These are phyloP conservation scores for Hoplodrina blanda DNA, from an alignment of 2,888 invertebrate species.

Conservation along the genomic window DNA sequence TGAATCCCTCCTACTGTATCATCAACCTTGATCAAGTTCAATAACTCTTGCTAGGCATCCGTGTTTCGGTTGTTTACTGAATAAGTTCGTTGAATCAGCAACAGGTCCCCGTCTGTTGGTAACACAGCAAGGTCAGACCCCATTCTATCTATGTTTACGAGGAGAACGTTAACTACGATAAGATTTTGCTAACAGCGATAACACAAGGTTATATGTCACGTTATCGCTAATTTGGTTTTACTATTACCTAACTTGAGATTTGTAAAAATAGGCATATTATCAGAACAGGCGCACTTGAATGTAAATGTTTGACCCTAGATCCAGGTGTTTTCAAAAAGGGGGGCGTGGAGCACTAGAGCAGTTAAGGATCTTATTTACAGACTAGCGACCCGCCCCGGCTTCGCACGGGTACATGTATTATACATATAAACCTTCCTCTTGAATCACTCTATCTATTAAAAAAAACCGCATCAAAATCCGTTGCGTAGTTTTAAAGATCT, in stretches of 20 bases:
- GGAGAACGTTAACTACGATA: slow-evolving; percentile 10
- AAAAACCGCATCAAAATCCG: no score
- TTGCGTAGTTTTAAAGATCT: no score
- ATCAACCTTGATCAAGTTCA: slow-evolving; percentile 32
- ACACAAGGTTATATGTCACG: slow-evolving; percentile 44
- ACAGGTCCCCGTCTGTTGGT: slow-evolving; percentile 36
- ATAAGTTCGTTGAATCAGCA: slow-evolving; percentile 42
- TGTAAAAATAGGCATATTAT: not conserved
- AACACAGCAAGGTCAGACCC: slow-evolving; percentile 45
- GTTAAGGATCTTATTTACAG: no score
- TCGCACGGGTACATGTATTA: no score
- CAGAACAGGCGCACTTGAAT: not conserved
- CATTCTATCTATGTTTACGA: slow-evolving; percentile 43
- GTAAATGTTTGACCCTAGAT: not conserved
- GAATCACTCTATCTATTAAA: no score
- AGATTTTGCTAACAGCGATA: slow-evolving; percentile 36
- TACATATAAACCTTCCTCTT: no score
- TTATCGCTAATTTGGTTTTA: slow-evolving; percentile 5
- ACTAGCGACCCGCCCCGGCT: no score
- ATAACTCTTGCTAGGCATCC: slow-evolving; percentile 16
- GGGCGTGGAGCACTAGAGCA: no score
- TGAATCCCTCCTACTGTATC: not conserved
- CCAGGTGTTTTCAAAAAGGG: no score
- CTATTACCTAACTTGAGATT: slow-evolving; percentile 11
- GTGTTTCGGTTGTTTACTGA: slow-evolving; percentile 29